phyloP scores from a whole-genome alignment of 2,113 vertebrate genomes.

The Glaucomys volans region DNA sequence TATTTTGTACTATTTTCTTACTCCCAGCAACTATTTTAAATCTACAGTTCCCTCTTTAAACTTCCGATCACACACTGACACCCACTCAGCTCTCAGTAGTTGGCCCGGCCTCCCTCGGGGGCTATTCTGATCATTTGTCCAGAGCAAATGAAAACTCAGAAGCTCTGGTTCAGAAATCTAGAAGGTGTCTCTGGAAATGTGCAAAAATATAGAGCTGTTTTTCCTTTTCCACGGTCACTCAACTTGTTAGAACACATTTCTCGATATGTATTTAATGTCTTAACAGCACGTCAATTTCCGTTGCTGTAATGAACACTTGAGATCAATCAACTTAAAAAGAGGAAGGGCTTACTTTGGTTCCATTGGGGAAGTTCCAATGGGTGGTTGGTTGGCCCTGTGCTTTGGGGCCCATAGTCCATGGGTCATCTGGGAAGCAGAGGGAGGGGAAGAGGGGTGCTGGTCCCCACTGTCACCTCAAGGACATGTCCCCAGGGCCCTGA shows the following conservation, averaged over 20 bases:
- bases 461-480: not conserved
- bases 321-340: not conserved
- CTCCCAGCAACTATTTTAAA: not conserved
- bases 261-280: not conserved
- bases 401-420: not conserved
- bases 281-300: not conserved
- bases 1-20: not conserved
- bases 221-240: not conserved
- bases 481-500: not conserved
- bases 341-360: not conserved
- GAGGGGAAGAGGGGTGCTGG: not conserved
- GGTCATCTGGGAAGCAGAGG: not conserved
- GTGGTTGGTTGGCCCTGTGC: too few relatives aligned
- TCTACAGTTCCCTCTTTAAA: not conserved
- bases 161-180: not conserved
- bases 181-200: not conserved
- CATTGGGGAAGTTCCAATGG: not conserved
- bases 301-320: not conserved
- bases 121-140: not conserved
- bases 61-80: not conserved
- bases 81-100: not conserved
- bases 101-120: accelerated
- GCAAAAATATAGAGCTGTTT: not conserved
- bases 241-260: not conserved
- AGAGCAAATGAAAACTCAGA: not conserved